Evolutionary conservation across 2,888 invertebrate genomes (phyloP), one percentile per base, ranked within the genome.

Genomic region (Lochmaea capreae): DNA sequence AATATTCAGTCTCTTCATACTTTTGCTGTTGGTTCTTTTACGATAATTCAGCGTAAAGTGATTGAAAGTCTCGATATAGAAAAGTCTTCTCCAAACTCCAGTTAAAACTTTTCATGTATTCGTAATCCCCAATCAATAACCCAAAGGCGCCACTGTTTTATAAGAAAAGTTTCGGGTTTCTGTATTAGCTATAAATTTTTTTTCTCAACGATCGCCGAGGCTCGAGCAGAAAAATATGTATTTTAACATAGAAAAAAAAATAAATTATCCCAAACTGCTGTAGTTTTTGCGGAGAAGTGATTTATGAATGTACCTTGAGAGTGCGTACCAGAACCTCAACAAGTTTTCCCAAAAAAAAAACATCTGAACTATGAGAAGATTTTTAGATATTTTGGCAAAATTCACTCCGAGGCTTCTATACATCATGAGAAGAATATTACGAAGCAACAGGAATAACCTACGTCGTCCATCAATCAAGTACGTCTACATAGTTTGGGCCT

Each of bases 41-140:
- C 39, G 39, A 61, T 39, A 39, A 61, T 61, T 61, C 39, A 16
- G n/a, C 39, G 26, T 16, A 33, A 61, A 61, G 39, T 61, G 39
- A 61, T 61, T 61, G 61, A 61, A 61, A 61, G 61, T 61, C 61
- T 6, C 39, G 39, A 61, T 61, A 61, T 61, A 39, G 61, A 61
- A 39, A 61, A n/a, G 33, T 33, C 61, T n/a, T 57, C 39, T 61
- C 61, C n/a, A 14, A 61, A 61, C 61, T 61, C 33, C 61, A 61
- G 33, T 61, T 61, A 33, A 61, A 61, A 61, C 61, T 61, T 61
- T 61, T 39, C 33, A 61, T 61, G 61, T 61, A 61, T 61, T 61
- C 33, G 14, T 61, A 61, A 61, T 61, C 61, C 61, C 12, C 39
- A 61, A 61, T 61, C 61, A 61, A 61, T 61, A 61, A 61, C 33